Base-by-base conservation (phyloP, 1,140 invertebrate genomes). In the Drosophila pachea region DNA sequence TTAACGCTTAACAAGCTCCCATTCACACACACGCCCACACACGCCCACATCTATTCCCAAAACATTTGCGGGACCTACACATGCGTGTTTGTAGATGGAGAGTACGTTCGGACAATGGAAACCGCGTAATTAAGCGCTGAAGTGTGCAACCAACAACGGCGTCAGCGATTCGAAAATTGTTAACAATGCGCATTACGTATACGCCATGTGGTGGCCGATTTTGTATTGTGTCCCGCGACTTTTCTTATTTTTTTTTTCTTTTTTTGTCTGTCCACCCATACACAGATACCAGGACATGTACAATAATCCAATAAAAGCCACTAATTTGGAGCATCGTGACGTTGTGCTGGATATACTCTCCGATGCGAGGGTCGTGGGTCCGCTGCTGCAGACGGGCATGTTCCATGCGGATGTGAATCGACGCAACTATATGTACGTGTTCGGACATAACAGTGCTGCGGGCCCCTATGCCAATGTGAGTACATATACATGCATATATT, bases 391-490 rank as follows among this genome's bases (percentile, higher is more conserved):
- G 76, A 94, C 93, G 29, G 94, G 93, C n/a, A 91, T 94, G 88
- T 93, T 94, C 84, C 94, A 95, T 86, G 92, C 94, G 7, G 91
- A 91, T 67, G 91, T 93, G n/a, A 95, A 95, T 89, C 91, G 92
- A 0, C 93, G 93, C 72, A 94, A 94, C 53, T 98, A 95, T 89
- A 96, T 97, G 92, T 97, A 97, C 87, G 94, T 97, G 29, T 97
- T 97, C 86, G 93, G 93, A 42, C 95, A 98, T 81, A 94, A 95
- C 62, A 94, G 94, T 4, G 91, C 93, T 62, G 93, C 93, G 45
- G 95, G 94, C 54, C 92, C 95, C 49, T 94, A 93, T 86, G 91
- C 93, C 14, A 90, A 91, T 73, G 94, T 94, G 90, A 92, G 92
- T 91, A 86, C 50, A 54, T 16, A 43, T 43, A 43, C 5, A 14